Base-by-base conservation (phyloP, 1,140 invertebrate species). In the Drosophila virilis region DNA sequence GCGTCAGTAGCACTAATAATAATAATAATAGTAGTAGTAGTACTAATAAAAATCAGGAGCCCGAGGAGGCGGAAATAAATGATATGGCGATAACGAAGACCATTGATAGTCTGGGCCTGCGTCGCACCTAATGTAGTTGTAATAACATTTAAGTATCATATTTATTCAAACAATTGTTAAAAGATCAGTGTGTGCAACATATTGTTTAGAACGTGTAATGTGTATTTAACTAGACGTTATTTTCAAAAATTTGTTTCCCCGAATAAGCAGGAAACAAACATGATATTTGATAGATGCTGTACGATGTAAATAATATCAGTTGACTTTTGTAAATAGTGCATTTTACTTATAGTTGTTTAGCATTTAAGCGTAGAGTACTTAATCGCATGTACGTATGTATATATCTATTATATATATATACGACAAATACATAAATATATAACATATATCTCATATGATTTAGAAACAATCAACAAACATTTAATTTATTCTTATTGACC, bases 281-380 rank as follows among this genome's bases (percentile, higher is more conserved):
- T 42, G 46, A 60, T 38, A 46, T 17, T 43, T 37, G 17, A 38
- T 68, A 58, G 35, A 10, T 58, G 32, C 51, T 69, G 17, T 45
- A 43, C 22, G 43, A 46, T 67, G 64, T 74, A 68, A 60, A 69
- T 74, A 68, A 74, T 74, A 54, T 69, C 65, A 74, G 65, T 69
- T 73, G 62, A 73, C 6, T 58, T 64, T 65, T 74, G 65, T 69
- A 74, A 69, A 74, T 74, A 68, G 65, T 50, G 42, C 55, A 74
- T 61, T 54, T 68, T 57, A 69, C 60, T 10, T 28, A 73, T 60
- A 68, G 48, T 61, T 69, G 57, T 68, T 17, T 74, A 74, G 66
- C 51, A 40, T 60, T 69, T 74, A 74, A 74, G 60, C 40, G 46
- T 69, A 71, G 51, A 69, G 42, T 74, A 61, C 59, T 62, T 70